Percentiles rank a stretch among this genome's conserved stretches.
Evolutionary conservation across 2,888 invertebrate genomes (phyloP).

Genomic region (Mythimna impura): DNA sequence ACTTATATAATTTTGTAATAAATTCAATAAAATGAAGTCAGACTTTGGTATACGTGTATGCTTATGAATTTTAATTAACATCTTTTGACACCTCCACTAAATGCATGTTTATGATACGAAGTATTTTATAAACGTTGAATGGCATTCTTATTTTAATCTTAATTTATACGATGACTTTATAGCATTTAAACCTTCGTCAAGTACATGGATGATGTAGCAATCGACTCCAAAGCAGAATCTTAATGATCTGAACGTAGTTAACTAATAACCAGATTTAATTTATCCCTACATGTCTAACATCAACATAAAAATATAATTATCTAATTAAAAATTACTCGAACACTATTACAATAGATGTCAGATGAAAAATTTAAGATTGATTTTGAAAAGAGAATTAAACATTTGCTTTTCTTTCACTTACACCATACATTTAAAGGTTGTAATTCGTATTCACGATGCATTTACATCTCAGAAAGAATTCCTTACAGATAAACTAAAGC

Average conservation of each 20-base stretch:
- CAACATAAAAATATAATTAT: no score
- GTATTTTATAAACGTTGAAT: slow-evolving; percentile 36
- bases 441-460: slow-evolving; percentile 15
- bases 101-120: slow-evolving; percentile 48
- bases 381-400: not conserved
- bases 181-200: slow-evolving; percentile 25
- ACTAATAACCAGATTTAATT: not conserved
- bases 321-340: not conserved
- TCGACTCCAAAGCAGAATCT: slow-evolving; percentile 12
- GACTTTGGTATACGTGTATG: slow-evolving; percentile 12
- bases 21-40: slow-evolving; percentile 42
- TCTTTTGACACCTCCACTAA: slow-evolving; percentile 48
- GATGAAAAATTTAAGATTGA: not conserved
- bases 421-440: slow-evolving; percentile 18
- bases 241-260: slow-evolving; percentile 17
- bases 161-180: slow-evolving; percentile 48
- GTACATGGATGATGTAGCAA: slow-evolving; percentile 31
- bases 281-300: not conserved
- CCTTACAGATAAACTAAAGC: slow-evolving; percentile 38
- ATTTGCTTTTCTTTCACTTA: not conserved
- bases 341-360: not conserved
- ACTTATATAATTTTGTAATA: slow-evolving; percentile 37
- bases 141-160: slow-evolving; percentile 35
- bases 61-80: slow-evolving; percentile 57
- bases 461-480: slow-evolving; percentile 27